Conservation (phyloP, 1,140 invertebrate genomes). For the Lordiphosa stackelbergi region DNA sequence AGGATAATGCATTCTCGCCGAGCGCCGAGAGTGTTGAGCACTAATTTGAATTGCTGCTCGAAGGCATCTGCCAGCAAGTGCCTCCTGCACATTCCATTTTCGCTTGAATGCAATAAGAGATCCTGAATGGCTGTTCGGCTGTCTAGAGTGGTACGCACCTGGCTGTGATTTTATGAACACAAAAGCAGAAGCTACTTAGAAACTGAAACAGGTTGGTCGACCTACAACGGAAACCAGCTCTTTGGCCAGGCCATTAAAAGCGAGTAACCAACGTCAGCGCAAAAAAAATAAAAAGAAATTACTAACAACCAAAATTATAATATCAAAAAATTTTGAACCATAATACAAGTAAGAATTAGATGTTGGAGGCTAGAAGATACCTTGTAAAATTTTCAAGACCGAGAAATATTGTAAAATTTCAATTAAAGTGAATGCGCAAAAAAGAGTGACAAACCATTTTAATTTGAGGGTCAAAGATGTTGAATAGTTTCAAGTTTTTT, state of each 20-base stretch:
- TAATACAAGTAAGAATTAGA: neutral
- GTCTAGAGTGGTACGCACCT: conserved; percentile 32
- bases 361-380: too few relatives aligned
- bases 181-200: conserved; percentile 31
- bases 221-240: conserved; percentile 22
- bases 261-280: conserved; percentile 14
- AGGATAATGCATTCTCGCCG: conserved; percentile 55
- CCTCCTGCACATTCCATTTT: conserved; percentile 31
- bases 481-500: too few relatives aligned
- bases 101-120: conserved; percentile 62
- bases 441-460: too few relatives aligned
- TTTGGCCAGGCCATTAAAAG: conserved; percentile 2
- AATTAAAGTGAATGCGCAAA: too few relatives aligned
- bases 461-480: too few relatives aligned
- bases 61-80: conserved; percentile 41
- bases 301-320: conserved; percentile 44
- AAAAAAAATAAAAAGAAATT: conserved; percentile 21
- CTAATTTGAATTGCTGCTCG: conserved; percentile 60
- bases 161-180: conserved; percentile 47
- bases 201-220: conserved; percentile 47
- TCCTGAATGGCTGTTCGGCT: conserved; percentile 24
- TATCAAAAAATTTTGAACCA: conserved; percentile 47
- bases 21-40: conserved; percentile 38
- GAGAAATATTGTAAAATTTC: too few relatives aligned
- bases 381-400: too few relatives aligned